Conservation (phyloP, 2,113 vertebrate species). For the Microcebus jonahi region DNA sequence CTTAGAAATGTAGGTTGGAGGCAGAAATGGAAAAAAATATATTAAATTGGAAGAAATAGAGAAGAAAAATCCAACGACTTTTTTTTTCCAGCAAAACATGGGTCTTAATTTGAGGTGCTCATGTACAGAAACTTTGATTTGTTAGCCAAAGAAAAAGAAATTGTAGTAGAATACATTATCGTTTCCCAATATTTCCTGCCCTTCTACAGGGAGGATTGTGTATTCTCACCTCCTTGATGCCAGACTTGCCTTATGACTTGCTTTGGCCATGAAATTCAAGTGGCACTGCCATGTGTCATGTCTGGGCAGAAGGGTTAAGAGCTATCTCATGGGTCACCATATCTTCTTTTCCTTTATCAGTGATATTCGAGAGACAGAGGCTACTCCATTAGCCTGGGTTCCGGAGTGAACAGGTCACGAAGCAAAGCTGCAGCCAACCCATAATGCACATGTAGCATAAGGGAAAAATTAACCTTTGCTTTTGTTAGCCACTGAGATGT, state of each 20-base stretch:
- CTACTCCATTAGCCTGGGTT: not conserved
- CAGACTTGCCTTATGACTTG: not conserved
- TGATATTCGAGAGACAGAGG: not conserved
- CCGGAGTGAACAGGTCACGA: not conserved
- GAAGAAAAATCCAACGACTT: not conserved
- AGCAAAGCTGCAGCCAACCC: not conserved
- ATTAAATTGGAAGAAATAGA: not conserved
- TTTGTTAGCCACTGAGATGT: not conserved
- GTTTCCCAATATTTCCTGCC: not conserved
- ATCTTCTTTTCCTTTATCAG: not conserved
- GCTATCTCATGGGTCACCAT: not conserved
- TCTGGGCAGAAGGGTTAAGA: not conserved
- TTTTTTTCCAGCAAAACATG: not conserved
- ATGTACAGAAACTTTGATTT: not conserved
- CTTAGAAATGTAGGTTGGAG: not conserved
- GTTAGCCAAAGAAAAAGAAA: not conserved
- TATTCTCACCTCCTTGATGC: not conserved
- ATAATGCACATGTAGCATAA: not conserved
- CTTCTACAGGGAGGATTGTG: not conserved
- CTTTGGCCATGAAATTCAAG: not conserved
- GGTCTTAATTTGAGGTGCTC: not conserved
- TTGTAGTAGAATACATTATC: not conserved
- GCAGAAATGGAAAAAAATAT: not conserved
- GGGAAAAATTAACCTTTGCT: not conserved
- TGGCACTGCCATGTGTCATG: not conserved